Percentiles rank a stretch among this genome's conserved stretches.
These are phyloP conservation scores for Tamandua tetradactyla DNA, from an alignment of 2,797 vertebrate genomes.

Conservation along the genomic window DNA sequence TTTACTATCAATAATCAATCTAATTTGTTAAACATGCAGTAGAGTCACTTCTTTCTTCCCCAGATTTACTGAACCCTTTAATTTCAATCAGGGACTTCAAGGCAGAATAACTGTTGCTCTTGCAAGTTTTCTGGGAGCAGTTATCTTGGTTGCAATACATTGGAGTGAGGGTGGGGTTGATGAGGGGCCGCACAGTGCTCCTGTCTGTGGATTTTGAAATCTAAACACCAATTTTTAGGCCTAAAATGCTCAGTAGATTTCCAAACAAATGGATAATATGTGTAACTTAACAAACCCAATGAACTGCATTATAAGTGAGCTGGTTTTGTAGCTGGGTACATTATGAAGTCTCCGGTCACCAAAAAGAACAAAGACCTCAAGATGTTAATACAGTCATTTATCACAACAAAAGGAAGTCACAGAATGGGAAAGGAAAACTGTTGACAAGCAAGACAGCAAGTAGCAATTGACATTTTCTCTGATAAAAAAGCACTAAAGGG, in stretches of 20 bases:
- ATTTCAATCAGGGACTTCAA: neutral
- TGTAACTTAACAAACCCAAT: constrained; percentile 18
- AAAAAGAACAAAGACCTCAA: neutral
- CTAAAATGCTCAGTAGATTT: constrained; percentile 37
- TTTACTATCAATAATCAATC: constrained; percentile 26
- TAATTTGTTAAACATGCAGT: constrained; percentile 24
- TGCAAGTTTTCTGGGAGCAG: constrained; percentile 50
- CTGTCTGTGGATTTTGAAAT: constrained; percentile 29
- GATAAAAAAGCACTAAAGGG: neutral
- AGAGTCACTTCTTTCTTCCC: neutral
- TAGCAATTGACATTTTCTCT: constrained; percentile 1
- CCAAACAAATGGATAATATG: neutral
- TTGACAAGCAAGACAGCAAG: neutral
- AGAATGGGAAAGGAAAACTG: neutral
- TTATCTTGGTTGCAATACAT: constrained; percentile 19
- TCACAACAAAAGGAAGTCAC: constrained; percentile 24
- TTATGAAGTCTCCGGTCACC: neutral
- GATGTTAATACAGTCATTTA: neutral
- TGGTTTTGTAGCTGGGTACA: neutral
- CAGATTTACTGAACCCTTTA: constrained; percentile 25
- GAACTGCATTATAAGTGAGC: constrained; percentile 20
- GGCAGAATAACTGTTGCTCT: constrained; percentile 36
- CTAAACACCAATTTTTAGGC: constrained; percentile 47
- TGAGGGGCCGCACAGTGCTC: neutral
- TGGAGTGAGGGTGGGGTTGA: neutral